Percentiles rank a stretch among this genome's conserved stretches.
These are phyloP conservation scores for Cariama cristata DNA, from an alignment of 2,113 vertebrate species.

Conservation along the genomic window DNA sequence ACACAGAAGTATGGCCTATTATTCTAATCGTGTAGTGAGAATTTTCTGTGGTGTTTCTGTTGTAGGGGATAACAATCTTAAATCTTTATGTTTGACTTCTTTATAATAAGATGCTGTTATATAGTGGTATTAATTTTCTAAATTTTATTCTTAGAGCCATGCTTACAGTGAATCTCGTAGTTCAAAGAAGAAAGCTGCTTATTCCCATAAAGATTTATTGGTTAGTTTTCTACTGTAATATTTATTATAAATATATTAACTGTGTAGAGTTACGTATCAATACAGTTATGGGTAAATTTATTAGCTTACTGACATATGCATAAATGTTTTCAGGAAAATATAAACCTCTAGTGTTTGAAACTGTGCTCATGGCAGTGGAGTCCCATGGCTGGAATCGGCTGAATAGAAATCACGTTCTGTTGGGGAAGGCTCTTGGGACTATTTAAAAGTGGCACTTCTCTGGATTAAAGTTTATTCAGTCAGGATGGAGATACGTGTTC, in stretches of 20 bases:
- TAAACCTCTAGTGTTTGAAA: neutral
- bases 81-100: neutral
- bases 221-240: slow-evolving; percentile 78
- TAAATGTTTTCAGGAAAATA: neutral
- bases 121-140: neutral
- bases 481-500: rapidly evolving
- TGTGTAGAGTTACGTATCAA: neutral
- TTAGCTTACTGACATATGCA: neutral
- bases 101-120: neutral
- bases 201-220: slow-evolving; percentile 85
- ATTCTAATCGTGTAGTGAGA: neutral
- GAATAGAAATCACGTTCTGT: neutral
- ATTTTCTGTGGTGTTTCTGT: neutral
- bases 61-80: neutral
- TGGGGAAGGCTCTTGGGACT: neutral
- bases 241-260: neutral
- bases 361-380: neutral
- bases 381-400: neutral
- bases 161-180: slow-evolving; percentile 82
- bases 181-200: slow-evolving; percentile 80
- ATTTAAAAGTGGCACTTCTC: neutral
- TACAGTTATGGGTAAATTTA: neutral
- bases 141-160: slow-evolving; percentile 80
- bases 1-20: neutral
- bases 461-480: neutral